phyloP scores from a whole-genome alignment of 2,797 vertebrate species.

The Gobio occitaniae region DNA sequence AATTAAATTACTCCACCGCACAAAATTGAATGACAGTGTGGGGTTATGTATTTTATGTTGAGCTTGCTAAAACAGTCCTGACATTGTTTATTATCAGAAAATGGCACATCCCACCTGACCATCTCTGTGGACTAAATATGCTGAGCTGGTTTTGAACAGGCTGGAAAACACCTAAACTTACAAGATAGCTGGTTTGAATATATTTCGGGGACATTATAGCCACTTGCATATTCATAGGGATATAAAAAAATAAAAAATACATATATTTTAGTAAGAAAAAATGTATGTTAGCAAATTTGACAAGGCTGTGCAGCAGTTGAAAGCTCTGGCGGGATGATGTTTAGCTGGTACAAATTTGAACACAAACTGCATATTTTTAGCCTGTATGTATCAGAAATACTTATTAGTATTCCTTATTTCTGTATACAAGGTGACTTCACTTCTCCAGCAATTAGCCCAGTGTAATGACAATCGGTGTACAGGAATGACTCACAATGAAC shows the following conservation, averaged over 20 bases:
- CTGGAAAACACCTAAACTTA: constrained; percentile 64
- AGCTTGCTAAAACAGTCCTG: constrained; percentile 40
- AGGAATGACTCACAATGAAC: constrained; percentile 74
- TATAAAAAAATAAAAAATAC: not conserved
- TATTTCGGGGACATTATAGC: constrained; percentile 1
- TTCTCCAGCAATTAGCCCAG: constrained; percentile 53
- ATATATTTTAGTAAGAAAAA: not conserved
- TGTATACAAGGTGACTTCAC: constrained; percentile 69
- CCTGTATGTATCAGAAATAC: constrained; percentile 46
- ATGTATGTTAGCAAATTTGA: not conserved
- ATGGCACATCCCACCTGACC: constrained; percentile 39
- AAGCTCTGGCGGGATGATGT: not conserved
- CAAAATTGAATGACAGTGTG: not conserved
- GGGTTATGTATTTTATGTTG: constrained; percentile 35
- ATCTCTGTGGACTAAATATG: constrained; percentile 38
- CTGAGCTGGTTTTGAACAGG: constrained; percentile 43
- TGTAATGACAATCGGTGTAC: constrained; percentile 59
- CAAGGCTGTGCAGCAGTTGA: not conserved
- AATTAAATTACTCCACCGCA: not conserved
- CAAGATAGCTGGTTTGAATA: constrained; percentile 31
- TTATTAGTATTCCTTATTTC: constrained; percentile 72
- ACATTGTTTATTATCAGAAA: constrained; percentile 19
- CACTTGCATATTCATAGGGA: constrained; percentile 44
- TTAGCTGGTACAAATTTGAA: not conserved
- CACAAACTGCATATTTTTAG: not conserved